Percentiles rank a stretch among this genome's conserved stretches.
Conservation (phyloP, 2,888 invertebrate species). For the Luperina testacea region DNA sequence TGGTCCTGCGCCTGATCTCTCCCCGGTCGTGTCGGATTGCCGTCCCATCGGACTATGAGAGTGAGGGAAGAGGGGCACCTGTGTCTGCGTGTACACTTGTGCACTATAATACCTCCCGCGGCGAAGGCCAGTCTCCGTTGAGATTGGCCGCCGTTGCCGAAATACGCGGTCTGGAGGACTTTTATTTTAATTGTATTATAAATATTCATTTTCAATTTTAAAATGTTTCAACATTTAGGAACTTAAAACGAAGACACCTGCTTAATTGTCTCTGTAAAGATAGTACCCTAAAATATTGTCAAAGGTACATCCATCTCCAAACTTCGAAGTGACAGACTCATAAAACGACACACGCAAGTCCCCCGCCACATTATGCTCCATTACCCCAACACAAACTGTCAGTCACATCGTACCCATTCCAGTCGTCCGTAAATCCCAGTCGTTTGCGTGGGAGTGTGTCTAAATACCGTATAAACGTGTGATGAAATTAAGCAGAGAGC, state of each 20-base stretch:
- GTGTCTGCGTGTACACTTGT: too few relatives aligned
- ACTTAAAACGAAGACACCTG: background rate
- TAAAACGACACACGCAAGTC: slow-evolving; percentile 22
- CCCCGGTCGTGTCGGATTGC: too few relatives aligned
- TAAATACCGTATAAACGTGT: slow-evolving; percentile 42
- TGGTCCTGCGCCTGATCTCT: too few relatives aligned
- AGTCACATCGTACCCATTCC: slow-evolving; percentile 37
- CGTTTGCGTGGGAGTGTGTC: slow-evolving; percentile 25
- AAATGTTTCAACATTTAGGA: background rate
- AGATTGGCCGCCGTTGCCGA: too few relatives aligned
- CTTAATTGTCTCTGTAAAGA: background rate
- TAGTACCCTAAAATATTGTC: background rate
- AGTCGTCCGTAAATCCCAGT: slow-evolving; percentile 45
- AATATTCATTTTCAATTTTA: background rate
- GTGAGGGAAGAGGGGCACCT: too few relatives aligned
- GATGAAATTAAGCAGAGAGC: slow-evolving; percentile 32
- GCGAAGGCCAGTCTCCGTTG: too few relatives aligned
- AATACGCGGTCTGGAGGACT: too few relatives aligned
- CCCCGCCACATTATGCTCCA: slow-evolving; percentile 18
- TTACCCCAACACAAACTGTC: slow-evolving; percentile 44
- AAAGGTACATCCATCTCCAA: slow-evolving; percentile 15
- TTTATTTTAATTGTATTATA: too few relatives aligned
- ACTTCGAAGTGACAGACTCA: slow-evolving; percentile 22
- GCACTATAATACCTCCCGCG: too few relatives aligned
- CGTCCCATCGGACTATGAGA: too few relatives aligned